A percentile compares a stretch with the other conserved stretches of the same genome.
Evolutionary conservation across 1,140 invertebrate genomes (phyloP).

Genomic region (Cheumatopsyche charites): DNA sequence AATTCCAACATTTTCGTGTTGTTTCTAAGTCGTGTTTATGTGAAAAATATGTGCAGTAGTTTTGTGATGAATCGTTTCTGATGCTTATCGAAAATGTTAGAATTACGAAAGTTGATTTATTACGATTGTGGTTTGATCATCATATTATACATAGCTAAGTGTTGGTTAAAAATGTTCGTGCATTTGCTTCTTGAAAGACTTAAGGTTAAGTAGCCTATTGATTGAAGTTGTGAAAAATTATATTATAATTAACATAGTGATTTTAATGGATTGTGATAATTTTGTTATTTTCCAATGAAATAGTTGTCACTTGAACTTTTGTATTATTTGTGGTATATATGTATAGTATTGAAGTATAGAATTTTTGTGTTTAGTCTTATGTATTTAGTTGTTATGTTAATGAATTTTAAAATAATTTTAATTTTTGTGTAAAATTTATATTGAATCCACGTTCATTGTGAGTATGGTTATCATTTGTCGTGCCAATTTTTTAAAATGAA

Average conservation of each 20-base stretch:
- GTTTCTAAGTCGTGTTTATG: too few species aligned
- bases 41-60: too few species aligned
- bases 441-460: too few species aligned
- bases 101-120: constrained; percentile 34
- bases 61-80: too few species aligned
- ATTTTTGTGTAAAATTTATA: too few species aligned
- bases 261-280: constrained; percentile 36
- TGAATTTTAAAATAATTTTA: too few species aligned
- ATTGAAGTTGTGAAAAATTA: constrained; percentile 20
- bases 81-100: constrained; percentile 23
- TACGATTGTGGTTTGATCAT: constrained; percentile 28
- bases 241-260: constrained; percentile 26
- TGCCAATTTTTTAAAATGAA: too few species aligned
- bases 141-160: constrained; percentile 24
- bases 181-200: constrained; percentile 45
- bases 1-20: constrained; percentile 27
- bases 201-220: constrained; percentile 37
- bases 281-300: constrained; percentile 44
- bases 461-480: too few species aligned
- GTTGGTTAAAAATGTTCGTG: constrained; percentile 28
- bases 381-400: too few species aligned
- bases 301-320: constrained; percentile 24
- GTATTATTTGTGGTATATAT: too few species aligned
- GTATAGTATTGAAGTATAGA: too few species aligned
- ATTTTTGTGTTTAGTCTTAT: too few species aligned